These are phyloP conservation scores for Bruchidius siliquastri DNA, from an alignment of 2,888 invertebrate genomes.

Conservation along the genomic window DNA sequence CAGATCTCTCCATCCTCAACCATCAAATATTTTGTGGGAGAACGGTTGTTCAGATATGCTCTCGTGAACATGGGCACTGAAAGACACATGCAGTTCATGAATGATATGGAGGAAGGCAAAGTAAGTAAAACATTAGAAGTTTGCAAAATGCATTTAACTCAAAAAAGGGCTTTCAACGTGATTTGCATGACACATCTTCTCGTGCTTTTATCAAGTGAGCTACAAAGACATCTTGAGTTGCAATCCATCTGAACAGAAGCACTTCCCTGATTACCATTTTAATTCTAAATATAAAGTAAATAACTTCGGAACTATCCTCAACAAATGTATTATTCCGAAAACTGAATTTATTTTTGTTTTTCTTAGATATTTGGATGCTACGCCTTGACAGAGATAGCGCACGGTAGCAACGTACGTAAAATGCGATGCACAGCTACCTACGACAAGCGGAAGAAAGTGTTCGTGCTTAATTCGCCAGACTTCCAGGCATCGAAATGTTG, in stretches of 20 bases:
- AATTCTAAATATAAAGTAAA: too few relatives aligned
- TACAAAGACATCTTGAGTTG: too few relatives aligned
- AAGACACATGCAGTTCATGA: slow-evolving; percentile 56
- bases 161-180: too few relatives aligned
- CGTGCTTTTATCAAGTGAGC: too few relatives aligned
- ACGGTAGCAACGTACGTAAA: slow-evolving; percentile 85
- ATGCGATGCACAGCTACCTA: slow-evolving; percentile 85
- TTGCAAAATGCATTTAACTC: too few relatives aligned
- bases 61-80: slow-evolving; percentile 61
- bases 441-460: slow-evolving; percentile 63
- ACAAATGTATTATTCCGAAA: too few relatives aligned
- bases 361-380: slow-evolving; percentile 64
- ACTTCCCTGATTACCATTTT: too few relatives aligned
- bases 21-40: slow-evolving; percentile 61
- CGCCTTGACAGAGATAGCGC: slow-evolving; percentile 83
- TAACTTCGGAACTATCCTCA: too few relatives aligned
- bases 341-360: too few relatives aligned
- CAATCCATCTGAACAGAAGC: too few relatives aligned
- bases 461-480: slow-evolving; percentile 70
- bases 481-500: slow-evolving; percentile 80
- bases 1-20: slow-evolving; percentile 59
- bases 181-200: too few relatives aligned
- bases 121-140: too few relatives aligned
- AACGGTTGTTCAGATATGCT: slow-evolving; percentile 61
- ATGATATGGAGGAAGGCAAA: slow-evolving; percentile 41